These are phyloP conservation scores for Acheta domesticus DNA, from an alignment of 2,888 invertebrate species.

Conservation along the genomic window DNA sequence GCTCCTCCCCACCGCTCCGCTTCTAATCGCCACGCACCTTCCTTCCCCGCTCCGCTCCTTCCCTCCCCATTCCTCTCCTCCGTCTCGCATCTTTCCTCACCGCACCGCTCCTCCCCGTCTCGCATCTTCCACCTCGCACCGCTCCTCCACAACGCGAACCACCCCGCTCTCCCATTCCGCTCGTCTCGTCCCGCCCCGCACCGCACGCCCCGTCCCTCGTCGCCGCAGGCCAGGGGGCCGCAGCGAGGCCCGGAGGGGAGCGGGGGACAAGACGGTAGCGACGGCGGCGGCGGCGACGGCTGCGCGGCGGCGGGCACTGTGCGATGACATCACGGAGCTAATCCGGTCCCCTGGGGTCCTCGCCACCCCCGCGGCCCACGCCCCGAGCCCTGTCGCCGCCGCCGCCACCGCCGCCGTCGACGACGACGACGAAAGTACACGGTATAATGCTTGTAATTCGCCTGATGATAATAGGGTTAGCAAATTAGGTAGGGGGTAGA, in stretches of 20 bases:
- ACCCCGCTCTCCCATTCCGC: fast-evolving
- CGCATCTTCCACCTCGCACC: too few relatives aligned
- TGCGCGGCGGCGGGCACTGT: neutral
- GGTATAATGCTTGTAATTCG: constrained; percentile 34
- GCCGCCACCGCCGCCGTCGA: neutral
- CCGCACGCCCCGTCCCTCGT: too few relatives aligned
- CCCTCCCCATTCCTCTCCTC: too few relatives aligned
- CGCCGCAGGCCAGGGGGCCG: neutral
- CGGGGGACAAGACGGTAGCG: neutral
- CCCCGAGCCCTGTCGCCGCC: neutral
- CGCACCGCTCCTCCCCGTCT: too few relatives aligned
- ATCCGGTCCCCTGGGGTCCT: neutral
- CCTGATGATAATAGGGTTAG: constrained; percentile 35
- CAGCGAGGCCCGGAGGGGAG: neutral
- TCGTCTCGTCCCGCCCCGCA: too few relatives aligned
- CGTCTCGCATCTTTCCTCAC: too few relatives aligned
- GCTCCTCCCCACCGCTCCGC: too few relatives aligned
- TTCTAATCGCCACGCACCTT: too few relatives aligned
- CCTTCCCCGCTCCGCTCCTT: too few relatives aligned
- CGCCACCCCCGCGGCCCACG: neutral
- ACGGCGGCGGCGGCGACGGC: neutral
- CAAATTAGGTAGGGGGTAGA: constrained; percentile 36
- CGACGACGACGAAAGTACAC: constrained; percentile 12
- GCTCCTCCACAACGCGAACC: too few relatives aligned
- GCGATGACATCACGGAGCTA: constrained; percentile 24